These are phyloP conservation scores for Acanthiza pusilla DNA, from an alignment of 2,797 vertebrate genomes.

Conservation along the genomic window DNA sequence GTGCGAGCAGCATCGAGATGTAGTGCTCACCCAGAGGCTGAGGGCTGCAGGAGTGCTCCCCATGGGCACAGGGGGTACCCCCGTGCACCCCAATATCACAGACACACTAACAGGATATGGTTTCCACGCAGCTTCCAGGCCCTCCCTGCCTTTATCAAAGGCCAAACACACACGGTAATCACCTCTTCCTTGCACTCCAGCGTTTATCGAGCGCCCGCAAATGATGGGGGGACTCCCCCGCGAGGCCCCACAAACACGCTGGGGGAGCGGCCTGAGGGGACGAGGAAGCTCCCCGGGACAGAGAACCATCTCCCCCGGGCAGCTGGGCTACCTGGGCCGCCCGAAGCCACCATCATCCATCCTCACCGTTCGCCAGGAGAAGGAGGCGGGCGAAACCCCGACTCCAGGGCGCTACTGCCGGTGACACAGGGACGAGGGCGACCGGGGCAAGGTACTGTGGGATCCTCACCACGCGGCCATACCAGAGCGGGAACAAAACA, in stretches of 20 bases:
- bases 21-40: neutral
- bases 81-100: neutral
- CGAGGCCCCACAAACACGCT: neutral
- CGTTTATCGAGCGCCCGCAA: neutral
- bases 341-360: neutral
- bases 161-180: neutral
- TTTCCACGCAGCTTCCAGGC: neutral
- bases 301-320: neutral
- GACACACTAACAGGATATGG: neutral
- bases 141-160: neutral
- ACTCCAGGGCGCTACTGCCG: too few relatives aligned
- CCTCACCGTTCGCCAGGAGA: neutral
- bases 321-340: neutral
- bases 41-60: neutral
- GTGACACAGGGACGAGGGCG: too few relatives aligned
- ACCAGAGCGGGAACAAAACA: neutral
- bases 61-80: rapidly evolving
- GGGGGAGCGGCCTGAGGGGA: neutral
- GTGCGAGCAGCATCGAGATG: rapidly evolving
- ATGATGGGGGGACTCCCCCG: neutral
- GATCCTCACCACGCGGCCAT: neutral
- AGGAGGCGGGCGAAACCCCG: neutral
- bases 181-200: neutral
- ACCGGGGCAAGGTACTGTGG: neutral
- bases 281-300: neutral